Conservation (phyloP, 1,140 invertebrate species). For the Adoxophyes honmai region DNA sequence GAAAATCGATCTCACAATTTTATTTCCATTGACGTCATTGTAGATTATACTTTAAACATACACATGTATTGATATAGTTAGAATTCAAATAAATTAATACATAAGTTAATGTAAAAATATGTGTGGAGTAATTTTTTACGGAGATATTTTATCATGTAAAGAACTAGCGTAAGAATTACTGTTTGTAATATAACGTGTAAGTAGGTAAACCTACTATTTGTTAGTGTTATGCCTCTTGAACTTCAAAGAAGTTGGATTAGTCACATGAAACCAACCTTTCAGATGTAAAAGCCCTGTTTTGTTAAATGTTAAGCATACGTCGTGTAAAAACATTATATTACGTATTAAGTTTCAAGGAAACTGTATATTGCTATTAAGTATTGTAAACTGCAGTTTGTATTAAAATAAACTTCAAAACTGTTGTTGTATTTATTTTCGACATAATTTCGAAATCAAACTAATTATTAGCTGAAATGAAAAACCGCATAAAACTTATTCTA, state of each 20-base stretch:
- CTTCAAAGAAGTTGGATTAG: conserved; percentile 45
- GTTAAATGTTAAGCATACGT: neutral
- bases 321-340: neutral
- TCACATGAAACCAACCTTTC: conserved; percentile 1
- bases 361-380: conserved; percentile 64
- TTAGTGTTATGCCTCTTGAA: conserved; percentile 18
- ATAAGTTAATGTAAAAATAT: conserved; percentile 27
- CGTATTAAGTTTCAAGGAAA: conserved; percentile 61
- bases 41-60: neutral
- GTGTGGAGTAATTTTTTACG: conserved; percentile 47
- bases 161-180: conserved; percentile 26
- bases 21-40: conserved; percentile 9
- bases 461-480: too few relatives aligned
- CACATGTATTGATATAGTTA: conserved; percentile 12
- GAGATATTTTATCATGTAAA: conserved; percentile 45
- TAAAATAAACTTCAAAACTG: conserved; percentile 33
- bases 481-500: too few relatives aligned
- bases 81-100: conserved; percentile 23
- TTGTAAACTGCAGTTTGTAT: conserved; percentile 67
- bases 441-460: too few relatives aligned
- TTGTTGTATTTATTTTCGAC: too few relatives aligned
- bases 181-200: conserved; percentile 31
- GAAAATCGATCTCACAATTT: conserved; percentile 7
- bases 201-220: conserved; percentile 37
- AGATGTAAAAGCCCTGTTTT: neutral